A percentile compares a stretch with the other conserved stretches of the same genome.
Evolutionary conservation across 1,140 invertebrate species (phyloP).

Genomic region (Lineus longissimus): DNA sequence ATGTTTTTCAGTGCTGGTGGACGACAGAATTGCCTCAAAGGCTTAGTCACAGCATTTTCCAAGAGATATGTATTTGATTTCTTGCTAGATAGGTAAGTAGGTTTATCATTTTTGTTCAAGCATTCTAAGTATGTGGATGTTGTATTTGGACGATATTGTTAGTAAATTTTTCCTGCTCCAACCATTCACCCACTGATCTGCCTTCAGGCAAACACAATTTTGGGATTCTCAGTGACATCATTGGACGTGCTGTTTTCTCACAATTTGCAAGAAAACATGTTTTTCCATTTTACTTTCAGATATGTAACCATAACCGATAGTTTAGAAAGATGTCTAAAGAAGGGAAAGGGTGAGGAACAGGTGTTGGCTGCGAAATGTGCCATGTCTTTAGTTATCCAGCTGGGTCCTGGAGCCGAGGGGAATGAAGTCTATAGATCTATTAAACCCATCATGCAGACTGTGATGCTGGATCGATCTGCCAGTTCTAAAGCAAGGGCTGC

Average conservation of each 20-base stretch:
- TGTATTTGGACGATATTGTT: not conserved
- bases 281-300: constrained; percentile 47
- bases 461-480: constrained; percentile 63
- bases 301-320: constrained; percentile 77
- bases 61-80: constrained; percentile 76
- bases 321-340: constrained; percentile 73
- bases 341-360: constrained; percentile 77
- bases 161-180: not conserved
- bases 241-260: too few species aligned
- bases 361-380: constrained; percentile 73
- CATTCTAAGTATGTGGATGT: constrained; percentile 15
- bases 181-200: too few species aligned
- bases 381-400: constrained; percentile 76
- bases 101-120: not conserved
- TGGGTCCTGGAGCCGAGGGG: constrained; percentile 64
- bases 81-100: constrained; percentile 60
- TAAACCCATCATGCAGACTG: constrained; percentile 59
- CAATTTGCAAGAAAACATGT: too few species aligned
- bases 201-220: too few species aligned
- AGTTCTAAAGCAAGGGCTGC: constrained; percentile 62
- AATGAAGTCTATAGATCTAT: constrained; percentile 63
- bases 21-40: constrained; percentile 68
- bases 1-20: constrained; percentile 66
- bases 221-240: too few species aligned
- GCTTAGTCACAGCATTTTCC: constrained; percentile 70